phyloP scores from a whole-genome alignment of 2,888 invertebrate species.

The Thecophora atra region DNA sequence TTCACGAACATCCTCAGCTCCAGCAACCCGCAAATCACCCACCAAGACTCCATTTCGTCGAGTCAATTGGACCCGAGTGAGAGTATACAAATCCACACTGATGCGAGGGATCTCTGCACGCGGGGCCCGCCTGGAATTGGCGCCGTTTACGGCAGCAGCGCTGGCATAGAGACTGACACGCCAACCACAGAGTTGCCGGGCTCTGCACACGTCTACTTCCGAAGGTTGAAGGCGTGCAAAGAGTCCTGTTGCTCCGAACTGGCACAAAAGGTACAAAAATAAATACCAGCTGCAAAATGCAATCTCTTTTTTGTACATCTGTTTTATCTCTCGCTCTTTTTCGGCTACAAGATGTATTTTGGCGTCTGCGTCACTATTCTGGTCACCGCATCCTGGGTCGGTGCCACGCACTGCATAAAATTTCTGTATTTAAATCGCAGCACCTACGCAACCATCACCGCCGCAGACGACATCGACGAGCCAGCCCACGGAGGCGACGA shows the following conservation, averaged over 20 bases:
- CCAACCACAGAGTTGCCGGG: constrained; percentile 51
- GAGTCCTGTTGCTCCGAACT: constrained; percentile 83
- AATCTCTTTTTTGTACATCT: background rate
- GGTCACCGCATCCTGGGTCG: constrained; percentile 91
- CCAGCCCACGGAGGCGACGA: constrained; percentile 49
- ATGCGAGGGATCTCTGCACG: constrained; percentile 49
- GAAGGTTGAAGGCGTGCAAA: constrained; percentile 69
- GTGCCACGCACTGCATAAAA: constrained; percentile 91
- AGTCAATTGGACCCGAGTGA: constrained; percentile 72
- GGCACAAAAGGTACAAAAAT: constrained; percentile 78
- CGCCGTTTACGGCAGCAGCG: constrained; percentile 47
- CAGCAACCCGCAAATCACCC: constrained; percentile 68
- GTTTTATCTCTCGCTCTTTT: background rate
- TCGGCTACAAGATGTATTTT: constrained; percentile 79
- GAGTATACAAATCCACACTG: constrained; percentile 61
- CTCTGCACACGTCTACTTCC: constrained; percentile 55
- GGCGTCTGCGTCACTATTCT: constrained; percentile 87
- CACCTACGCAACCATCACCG: constrained; percentile 54
- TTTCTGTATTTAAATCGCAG: constrained; percentile 75
- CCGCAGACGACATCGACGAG: constrained; percentile 51
- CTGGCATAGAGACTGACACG: constrained; percentile 55
- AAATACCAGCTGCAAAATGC: background rate
- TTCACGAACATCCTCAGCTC: constrained; percentile 67
- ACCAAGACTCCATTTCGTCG: constrained; percentile 70
- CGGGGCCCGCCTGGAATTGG: constrained; percentile 41